A percentile compares a stretch with the other conserved stretches of the same genome.
These are phyloP conservation scores for Lagenorhynchus albirostris DNA, from an alignment of 2,113 vertebrate species.

Conservation along the genomic window DNA sequence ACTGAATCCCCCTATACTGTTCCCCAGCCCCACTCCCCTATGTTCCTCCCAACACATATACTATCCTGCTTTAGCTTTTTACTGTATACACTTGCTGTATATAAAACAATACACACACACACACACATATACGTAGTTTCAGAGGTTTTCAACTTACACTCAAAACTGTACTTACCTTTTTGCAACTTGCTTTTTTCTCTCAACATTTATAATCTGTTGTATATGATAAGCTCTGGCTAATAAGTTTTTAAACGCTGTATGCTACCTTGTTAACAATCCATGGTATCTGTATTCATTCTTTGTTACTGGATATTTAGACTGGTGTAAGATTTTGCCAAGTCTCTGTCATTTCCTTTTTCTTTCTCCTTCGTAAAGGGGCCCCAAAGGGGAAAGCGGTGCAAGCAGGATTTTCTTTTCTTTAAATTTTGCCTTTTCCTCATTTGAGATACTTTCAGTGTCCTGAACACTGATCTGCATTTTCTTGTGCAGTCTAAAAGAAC, in stretches of 20 bases:
- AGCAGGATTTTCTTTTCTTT: not conserved
- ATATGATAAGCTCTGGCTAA: not conserved
- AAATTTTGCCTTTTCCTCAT: not conserved
- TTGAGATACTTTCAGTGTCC: not conserved
- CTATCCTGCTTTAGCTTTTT: not conserved
- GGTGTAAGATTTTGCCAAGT: not conserved
- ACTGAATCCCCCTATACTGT: not conserved
- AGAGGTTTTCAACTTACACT: not conserved
- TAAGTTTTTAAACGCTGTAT: not conserved
- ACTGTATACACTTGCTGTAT: not conserved
- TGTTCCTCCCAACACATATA: not conserved
- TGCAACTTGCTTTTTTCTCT: not conserved
- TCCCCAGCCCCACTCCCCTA: not conserved
- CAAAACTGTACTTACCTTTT: not conserved
- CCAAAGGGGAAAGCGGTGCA: not conserved
- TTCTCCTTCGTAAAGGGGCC: not conserved
- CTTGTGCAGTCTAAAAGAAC: not conserved
- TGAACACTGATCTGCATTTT: not conserved
- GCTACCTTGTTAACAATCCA: not conserved
- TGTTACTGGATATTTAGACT: not conserved
- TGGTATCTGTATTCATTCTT: not conserved
- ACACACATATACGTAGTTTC: not conserved
- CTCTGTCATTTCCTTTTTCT: not conserved
- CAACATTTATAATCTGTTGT: not conserved
- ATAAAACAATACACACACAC: not conserved